phyloP scores from a whole-genome alignment of 2,113 vertebrate genomes.

The Pelecanoides urinatrix region DNA sequence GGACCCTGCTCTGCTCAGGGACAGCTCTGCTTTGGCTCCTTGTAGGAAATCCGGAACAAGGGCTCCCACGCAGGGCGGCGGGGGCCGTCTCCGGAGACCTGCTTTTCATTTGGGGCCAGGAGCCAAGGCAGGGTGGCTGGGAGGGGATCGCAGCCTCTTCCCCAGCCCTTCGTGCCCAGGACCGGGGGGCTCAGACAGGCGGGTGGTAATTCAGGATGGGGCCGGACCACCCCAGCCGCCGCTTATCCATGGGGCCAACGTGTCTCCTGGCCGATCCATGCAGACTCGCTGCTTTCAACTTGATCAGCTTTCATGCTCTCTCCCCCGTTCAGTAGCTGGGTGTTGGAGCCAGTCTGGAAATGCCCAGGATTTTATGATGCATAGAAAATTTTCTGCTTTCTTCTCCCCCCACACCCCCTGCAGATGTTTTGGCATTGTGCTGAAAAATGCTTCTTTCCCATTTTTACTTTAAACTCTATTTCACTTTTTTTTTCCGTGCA shows the following conservation, averaged over 20 bases:
- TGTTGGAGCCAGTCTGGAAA: not conserved
- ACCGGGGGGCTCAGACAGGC: not conserved
- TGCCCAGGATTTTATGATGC: slow-evolving; percentile 25
- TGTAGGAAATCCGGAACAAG: slow-evolving; percentile 78
- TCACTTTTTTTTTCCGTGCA: not conserved
- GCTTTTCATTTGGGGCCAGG: not conserved
- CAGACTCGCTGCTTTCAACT: not conserved
- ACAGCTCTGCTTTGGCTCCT: slow-evolving; percentile 41
- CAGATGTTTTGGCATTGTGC: not conserved
- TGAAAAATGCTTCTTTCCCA: not conserved
- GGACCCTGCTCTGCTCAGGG: not conserved
- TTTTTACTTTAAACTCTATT: not conserved
- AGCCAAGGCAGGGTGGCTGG: not conserved
- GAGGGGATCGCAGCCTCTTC: not conserved
- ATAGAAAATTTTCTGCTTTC: slow-evolving; percentile 2
- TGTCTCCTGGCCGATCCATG: not conserved
- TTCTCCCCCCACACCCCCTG: not conserved
- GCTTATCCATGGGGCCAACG: fast-evolving
- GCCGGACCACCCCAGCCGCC: not conserved
- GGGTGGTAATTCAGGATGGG: not conserved
- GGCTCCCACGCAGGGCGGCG: slow-evolving; percentile 74
- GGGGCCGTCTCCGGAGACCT: slow-evolving; percentile 57
- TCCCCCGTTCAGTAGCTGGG: not conserved
- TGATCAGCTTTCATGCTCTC: fast-evolving
- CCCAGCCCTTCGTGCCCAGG: not conserved